Conservation (phyloP, 2,113 vertebrate genomes). For the Ginglymostoma cirratum region DNA sequence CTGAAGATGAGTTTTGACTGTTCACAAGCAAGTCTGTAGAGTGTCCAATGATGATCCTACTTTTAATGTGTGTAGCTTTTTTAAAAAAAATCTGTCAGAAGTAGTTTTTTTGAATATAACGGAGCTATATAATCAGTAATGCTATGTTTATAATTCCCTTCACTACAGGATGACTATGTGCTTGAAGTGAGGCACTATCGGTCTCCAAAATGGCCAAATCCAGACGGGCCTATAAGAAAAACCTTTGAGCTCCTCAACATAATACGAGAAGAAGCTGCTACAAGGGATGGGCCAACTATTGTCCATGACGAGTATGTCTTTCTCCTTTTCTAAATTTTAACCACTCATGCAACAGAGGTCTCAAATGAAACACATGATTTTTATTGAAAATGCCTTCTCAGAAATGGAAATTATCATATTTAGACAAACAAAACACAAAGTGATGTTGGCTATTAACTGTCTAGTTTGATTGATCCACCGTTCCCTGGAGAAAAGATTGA, state of each 20-base stretch:
- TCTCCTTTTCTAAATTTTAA: not conserved
- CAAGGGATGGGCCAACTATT: slow-evolving; percentile 73
- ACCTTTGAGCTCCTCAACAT: slow-evolving; percentile 82
- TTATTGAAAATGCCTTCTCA: not conserved
- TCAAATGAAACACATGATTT: not conserved
- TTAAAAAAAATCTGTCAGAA: not conserved
- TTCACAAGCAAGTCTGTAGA: not conserved
- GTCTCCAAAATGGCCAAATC: slow-evolving; percentile 85
- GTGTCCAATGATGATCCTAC: not conserved
- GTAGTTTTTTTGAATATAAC: not conserved
- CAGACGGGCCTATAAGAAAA: slow-evolving; percentile 84
- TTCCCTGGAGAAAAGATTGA: not conserved
- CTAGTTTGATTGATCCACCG: not conserved
- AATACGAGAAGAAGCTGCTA: slow-evolving; percentile 66
- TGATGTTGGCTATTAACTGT: not conserved
- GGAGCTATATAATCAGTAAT: not conserved
- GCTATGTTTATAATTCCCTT: not conserved
- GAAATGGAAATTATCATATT: not conserved
- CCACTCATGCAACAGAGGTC: not conserved
- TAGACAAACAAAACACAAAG: not conserved
- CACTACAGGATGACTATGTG: slow-evolving; percentile 79
- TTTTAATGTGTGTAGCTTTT: not conserved
- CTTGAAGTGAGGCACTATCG: slow-evolving; percentile 86
- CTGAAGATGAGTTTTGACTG: not conserved
- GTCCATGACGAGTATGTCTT: slow-evolving; percentile 85